Conservation (phyloP, 2,113 vertebrate species). For the Pica pica region DNA sequence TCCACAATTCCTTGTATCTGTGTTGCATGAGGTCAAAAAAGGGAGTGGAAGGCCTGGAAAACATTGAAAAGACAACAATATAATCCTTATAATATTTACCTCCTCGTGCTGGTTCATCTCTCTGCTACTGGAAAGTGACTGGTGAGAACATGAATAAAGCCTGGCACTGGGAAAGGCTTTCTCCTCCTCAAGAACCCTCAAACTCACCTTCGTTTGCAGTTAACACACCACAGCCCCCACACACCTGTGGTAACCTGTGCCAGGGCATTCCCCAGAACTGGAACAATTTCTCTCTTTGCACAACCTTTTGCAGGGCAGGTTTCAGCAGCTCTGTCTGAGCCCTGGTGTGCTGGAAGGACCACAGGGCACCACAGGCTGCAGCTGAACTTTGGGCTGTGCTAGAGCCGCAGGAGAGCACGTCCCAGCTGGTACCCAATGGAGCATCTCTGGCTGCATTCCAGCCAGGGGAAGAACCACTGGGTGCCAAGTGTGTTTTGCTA, state of each 20-base stretch:
- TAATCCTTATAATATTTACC: neutral
- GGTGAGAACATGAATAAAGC: neutral
- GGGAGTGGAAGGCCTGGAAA: conserved; percentile 76
- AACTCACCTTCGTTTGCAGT: neutral
- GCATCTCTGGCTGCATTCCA: neutral
- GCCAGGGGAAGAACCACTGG: neutral
- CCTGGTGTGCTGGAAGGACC: neutral
- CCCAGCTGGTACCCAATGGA: neutral
- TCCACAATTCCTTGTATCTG: conserved; percentile 80
- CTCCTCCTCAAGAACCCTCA: neutral
- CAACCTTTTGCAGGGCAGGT: accelerated
- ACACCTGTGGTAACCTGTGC: neutral
- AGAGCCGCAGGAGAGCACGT: neutral
- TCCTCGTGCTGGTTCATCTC: neutral
- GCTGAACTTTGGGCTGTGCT: neutral
- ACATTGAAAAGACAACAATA: neutral
- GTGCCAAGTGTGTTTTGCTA: neutral
- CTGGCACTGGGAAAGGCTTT: neutral
- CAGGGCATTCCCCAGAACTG: neutral
- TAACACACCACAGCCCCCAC: neutral
- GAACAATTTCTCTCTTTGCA: neutral
- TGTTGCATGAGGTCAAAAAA: conserved; percentile 82
- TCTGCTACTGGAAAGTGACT: neutral
- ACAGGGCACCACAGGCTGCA: accelerated
- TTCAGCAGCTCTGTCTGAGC: neutral